phyloP scores from a whole-genome alignment of 2,888 invertebrate species.

The Nemotelus nigrinus region DNA sequence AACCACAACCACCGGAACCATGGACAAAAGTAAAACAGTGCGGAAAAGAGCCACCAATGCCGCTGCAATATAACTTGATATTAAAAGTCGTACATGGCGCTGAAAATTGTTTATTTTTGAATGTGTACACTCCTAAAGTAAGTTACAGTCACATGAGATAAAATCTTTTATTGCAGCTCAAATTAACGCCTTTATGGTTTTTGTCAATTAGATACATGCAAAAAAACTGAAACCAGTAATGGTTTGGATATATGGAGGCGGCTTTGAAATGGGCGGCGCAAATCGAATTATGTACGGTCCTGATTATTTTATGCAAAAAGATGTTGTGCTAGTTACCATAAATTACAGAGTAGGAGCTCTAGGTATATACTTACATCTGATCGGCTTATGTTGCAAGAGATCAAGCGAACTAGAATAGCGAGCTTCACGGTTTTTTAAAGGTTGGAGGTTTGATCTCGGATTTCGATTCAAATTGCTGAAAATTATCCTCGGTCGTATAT shows the following conservation, averaged over 20 bases:
- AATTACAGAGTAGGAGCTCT: slow-evolving; percentile 67
- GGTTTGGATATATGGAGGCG: slow-evolving; percentile 68
- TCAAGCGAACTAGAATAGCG: not conserved
- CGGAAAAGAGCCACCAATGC: slow-evolving; percentile 59
- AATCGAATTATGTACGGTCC: slow-evolving; percentile 64
- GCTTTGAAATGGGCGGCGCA: slow-evolving; percentile 65
- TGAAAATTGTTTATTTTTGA: slow-evolving; percentile 68
- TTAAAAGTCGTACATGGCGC: slow-evolving; percentile 63
- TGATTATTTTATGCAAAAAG: slow-evolving; percentile 65
- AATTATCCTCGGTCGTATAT: too few species aligned
- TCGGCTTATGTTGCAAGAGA: not conserved
- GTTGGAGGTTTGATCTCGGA: too few species aligned
- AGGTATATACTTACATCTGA: slow-evolving; percentile 53
- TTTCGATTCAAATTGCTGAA: too few species aligned
- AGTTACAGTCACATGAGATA: slow-evolving; percentile 44
- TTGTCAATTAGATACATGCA: slow-evolving; percentile 3
- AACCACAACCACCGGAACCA: slow-evolving; percentile 62
- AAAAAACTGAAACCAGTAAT: slow-evolving; percentile 59
- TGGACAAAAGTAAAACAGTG: slow-evolving; percentile 65
- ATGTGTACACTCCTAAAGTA: slow-evolving; percentile 64
- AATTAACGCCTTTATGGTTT: not conserved
- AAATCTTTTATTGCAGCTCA: not conserved
- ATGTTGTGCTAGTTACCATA: slow-evolving; percentile 65
- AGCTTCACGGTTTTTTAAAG: too few species aligned
- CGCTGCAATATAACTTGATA: slow-evolving; percentile 61